Base-by-base conservation (phyloP, 2,888 invertebrate genomes). In the Theristus sp. region DNA sequence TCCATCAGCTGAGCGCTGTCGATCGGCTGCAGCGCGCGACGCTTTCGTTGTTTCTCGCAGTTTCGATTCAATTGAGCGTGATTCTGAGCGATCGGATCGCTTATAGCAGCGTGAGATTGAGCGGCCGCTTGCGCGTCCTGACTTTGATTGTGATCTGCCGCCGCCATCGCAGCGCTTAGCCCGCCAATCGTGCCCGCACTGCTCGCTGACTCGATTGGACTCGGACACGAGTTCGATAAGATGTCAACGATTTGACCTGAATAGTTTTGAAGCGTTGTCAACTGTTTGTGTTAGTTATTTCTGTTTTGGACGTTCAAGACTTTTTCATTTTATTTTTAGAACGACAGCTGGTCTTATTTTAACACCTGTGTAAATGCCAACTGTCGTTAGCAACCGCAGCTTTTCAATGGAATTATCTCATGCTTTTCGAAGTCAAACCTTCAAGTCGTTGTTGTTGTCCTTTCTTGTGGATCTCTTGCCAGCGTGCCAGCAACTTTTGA, bases 381-480 rank as follows among this genome's bases (percentile, higher is more conserved):
- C 10, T 38, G 6, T 38, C 17, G 38, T 38, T 38, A 6, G 6
- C 38, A 38, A 38, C 17, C 17, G 38, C 38, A 38, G 10, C 6
- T 13, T 38, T 38, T 17, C 6, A 6, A 38, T 13, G 38, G 6
- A 38, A 38, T 17, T 17, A n/a, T n/a, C n/a, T n/a, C n/a, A n/a
- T n/a, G n/a, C n/a, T n/a, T n/a, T n/a, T n/a, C n/a, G n/a, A n/a
- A 38, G 38, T 17, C 38, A 17, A 38, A 30, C 31, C 60, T 56
- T 59, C 60, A 10, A 46, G 30, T 60, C 30, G 26, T n/a, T 49
- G 30, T 58, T 53, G 59, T 25, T 60, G 53, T 38, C 30, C 49
- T 60, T 63, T 66, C 56, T 66, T 64, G 65, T 74, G 73, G 74
- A 75, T 74, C 54, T 64, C 66, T 13, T 67, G 66, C 75, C 75